A percentile compares a stretch with the other conserved stretches of the same genome.
Conservation (phyloP, 92 coral and sea anemone genomes). For the Plumapathes pennacea region DNA sequence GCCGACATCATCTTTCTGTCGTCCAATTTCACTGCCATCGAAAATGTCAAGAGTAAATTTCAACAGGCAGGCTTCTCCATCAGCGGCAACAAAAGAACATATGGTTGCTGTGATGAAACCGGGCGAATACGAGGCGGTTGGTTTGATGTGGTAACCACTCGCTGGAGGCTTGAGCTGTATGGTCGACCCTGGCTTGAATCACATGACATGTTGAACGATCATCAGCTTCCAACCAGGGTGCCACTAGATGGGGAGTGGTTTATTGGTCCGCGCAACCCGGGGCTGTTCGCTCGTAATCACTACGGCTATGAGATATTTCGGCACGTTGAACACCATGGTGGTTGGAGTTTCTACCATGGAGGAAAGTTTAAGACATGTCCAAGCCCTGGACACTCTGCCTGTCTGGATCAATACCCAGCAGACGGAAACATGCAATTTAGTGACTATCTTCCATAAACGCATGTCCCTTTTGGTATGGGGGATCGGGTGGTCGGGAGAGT, state of each 20-base stretch:
- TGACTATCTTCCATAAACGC: too few species aligned
- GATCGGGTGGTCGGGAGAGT: too few species aligned
- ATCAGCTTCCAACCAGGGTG: constrained; percentile 9
- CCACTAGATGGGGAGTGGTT: constrained; percentile 21
- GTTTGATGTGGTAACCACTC: neutral
- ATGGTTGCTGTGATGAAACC: too few species aligned
- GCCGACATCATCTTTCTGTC: constrained; percentile 17
- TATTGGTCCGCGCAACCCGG: constrained; percentile 15
- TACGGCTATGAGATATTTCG: neutral
- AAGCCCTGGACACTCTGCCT: constrained; percentile 8
- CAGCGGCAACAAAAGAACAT: neutral
- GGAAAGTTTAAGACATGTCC: constrained; percentile 16
- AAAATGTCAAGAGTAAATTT: too few species aligned
- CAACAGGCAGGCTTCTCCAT: too few species aligned
- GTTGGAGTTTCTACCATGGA: neutral
- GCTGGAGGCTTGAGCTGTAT: constrained; percentile 3
- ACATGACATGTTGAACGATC: constrained; percentile 2
- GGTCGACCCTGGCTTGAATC: constrained; percentile 6
- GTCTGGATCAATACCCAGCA: too few species aligned
- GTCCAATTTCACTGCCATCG: neutral
- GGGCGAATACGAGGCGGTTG: neutral
- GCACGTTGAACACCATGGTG: constrained; percentile 12
- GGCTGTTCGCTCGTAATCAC: constrained; percentile 5
- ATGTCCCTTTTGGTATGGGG: too few species aligned
- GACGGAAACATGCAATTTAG: too few species aligned